Base-by-base conservation (phyloP, 2,888 invertebrate genomes). In the Papilio demoleus region DNA sequence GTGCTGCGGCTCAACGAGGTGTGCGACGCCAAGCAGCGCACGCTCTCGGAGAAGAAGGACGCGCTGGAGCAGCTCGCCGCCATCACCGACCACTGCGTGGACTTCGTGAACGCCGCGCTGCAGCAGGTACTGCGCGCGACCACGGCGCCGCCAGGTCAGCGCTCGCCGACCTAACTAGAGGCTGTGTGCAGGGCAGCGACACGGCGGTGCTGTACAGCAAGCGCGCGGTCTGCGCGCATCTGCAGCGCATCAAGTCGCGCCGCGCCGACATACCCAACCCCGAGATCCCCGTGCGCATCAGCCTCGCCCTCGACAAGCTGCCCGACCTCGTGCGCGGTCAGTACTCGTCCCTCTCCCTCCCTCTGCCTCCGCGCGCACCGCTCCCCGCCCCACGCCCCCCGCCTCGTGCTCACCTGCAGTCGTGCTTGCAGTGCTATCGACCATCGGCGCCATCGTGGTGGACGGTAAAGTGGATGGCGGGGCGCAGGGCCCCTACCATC, bases 221-320 rank as follows among this genome's bases (percentile, higher is more conserved):
- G 93, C 96, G 95, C 90, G 95, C 94, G 74, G 93, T 95, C 70
- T 94, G 95, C 60, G 93, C 94, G 74, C 97, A 97, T 88, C 92
- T 97, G 77, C 96, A 96, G 87, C 94, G 97, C 82, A 95, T 97
- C 79, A 97, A 97, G 88, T 95, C 95, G 78, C 95, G 96, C 72
- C 94, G 97, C 77, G 97, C 97, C 2, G 97, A 97, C 90, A 97
- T 97, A 83, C 97, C 97, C 74, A 97, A 97, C 93, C 97, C 97
- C 19, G 97, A 97, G 90, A 96, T 97, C 76, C 97, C 97, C 40
- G 97, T 97, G 74, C 94, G 97, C 79, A 97, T 97, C 85, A 94
- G 95, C 84, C 93, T 97, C 70, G 95, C 95, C 77, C 90, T 97
- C 73, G 97, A 97, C 85, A 96, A 96, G 92, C 95, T 97, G 78